Percentiles rank a stretch among this genome's conserved stretches.
These are phyloP conservation scores for Monoplex corrugatus DNA, from an alignment of 2,888 invertebrate species.

Conservation along the genomic window DNA sequence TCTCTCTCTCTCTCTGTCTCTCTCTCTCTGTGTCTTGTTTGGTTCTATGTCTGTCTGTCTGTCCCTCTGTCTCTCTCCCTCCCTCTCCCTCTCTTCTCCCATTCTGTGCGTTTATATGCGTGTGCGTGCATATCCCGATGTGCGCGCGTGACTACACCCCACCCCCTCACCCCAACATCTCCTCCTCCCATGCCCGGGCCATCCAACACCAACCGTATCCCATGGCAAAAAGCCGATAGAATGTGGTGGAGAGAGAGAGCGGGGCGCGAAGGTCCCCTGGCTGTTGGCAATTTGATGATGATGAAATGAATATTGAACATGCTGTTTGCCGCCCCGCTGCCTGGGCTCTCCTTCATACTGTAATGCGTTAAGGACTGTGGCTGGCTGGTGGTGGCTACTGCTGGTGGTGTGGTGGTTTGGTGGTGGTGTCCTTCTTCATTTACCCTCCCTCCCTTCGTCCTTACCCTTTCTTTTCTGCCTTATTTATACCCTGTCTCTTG, in stretches of 20 bases:
- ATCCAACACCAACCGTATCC: too few species aligned
- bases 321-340: background rate
- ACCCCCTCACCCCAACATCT: too few species aligned
- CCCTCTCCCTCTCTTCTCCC: too few species aligned
- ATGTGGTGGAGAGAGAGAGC: background rate
- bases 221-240: background rate
- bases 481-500: too few species aligned
- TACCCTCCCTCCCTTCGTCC: background rate
- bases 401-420: background rate
- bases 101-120: too few species aligned
- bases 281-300: constrained; percentile 15
- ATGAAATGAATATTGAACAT: constrained; percentile 29
- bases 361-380: background rate
- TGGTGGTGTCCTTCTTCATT: background rate
- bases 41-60: too few species aligned
- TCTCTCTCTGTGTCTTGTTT: too few species aligned
- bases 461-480: background rate
- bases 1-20: too few species aligned
- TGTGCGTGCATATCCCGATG: too few species aligned
- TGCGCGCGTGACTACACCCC: too few species aligned
- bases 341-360: background rate
- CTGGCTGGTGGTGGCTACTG: background rate
- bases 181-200: too few species aligned
- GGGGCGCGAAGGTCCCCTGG: background rate
- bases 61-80: too few species aligned